These are phyloP conservation scores for Sebastes alutus DNA, from an alignment of 2,797 vertebrate genomes.

Conservation along the genomic window DNA sequence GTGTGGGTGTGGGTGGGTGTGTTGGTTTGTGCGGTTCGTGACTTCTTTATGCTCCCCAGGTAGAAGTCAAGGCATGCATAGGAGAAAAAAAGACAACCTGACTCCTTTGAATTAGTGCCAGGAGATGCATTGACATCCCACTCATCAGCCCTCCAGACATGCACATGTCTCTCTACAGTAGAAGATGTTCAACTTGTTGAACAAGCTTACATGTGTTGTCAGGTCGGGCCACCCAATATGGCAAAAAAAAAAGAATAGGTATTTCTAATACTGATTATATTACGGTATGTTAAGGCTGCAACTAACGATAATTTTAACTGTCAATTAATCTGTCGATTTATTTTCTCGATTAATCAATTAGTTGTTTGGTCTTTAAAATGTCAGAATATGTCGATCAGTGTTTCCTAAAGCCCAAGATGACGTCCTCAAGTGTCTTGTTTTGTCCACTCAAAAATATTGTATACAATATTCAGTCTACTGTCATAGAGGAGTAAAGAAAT, in stretches of 20 bases:
- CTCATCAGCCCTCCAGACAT: slow-evolving; percentile 16
- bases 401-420: too few relatives aligned
- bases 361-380: too few relatives aligned
- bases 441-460: too few relatives aligned
- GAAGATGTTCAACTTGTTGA: slow-evolving; percentile 26
- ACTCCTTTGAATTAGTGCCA: slow-evolving; percentile 17
- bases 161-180: slow-evolving; percentile 2
- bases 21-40: slow-evolving; percentile 11
- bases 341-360: too few relatives aligned
- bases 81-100: not conserved
- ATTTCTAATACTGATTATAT: not conserved
- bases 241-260: not conserved
- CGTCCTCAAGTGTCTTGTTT: too few relatives aligned
- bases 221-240: not conserved
- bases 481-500: too few relatives aligned
- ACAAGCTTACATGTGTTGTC: not conserved
- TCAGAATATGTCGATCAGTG: too few relatives aligned
- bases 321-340: too few relatives aligned
- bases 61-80: slow-evolving; percentile 48
- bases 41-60: slow-evolving; percentile 32
- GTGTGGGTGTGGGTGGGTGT: slow-evolving; percentile 38
- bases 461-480: too few relatives aligned
- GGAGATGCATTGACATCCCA: slow-evolving; percentile 27
- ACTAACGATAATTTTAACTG: too few relatives aligned
- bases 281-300: not conserved